Evolutionary conservation across 1,140 invertebrate species (phyloP), one percentile per base, ranked within the genome.

Genomic region (Orius laevigatus): DNA sequence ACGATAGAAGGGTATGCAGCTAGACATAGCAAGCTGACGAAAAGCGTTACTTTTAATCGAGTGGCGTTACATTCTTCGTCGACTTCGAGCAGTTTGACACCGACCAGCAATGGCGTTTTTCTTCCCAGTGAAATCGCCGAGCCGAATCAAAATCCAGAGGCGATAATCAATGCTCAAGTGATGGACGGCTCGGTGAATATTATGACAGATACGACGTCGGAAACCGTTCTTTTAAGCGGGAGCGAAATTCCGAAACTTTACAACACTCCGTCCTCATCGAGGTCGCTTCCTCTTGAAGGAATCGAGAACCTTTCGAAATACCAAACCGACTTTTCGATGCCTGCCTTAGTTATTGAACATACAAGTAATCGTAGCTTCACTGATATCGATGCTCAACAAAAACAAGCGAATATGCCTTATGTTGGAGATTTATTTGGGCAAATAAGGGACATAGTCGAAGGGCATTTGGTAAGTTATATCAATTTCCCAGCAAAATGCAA

Each of bases 11-110:
- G 84, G 39, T 89, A 86, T 63, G 84, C 81, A 16, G 84, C 83
- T 31, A 70, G 85, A 60, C 84, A 87, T 63, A 81, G 81, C 49
- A 89, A 88, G 62, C 74, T 89, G 59, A 74, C 81, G 33, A 89
- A 89, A 70, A 86, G 84, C 65, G 83, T 88, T 44, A 88, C 84
- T 45, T 88, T 88, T 66, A 82, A 88, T 63, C 70, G 83, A 52
- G 79, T 82, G 61, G 86, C 83, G 49, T 68, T 87, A 58, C 78
- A 79, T 53, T 84, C 81, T 57, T 81, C 82, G 44, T 81, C 83
- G 11, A 51, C 56, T n/a, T 18, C 40, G 6, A 42, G 40, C 40
- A 42, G 25, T 8, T 25, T 18, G 14, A 14, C 40, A 50, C 44
- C 46, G 10, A 11, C 33, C 4, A 36, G 39, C 34, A 39, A 45